Evolutionary conservation across 2,113 vertebrate species (phyloP), one percentile per base, ranked within the genome.

Genomic region (Cynoglossus semilaevis): DNA sequence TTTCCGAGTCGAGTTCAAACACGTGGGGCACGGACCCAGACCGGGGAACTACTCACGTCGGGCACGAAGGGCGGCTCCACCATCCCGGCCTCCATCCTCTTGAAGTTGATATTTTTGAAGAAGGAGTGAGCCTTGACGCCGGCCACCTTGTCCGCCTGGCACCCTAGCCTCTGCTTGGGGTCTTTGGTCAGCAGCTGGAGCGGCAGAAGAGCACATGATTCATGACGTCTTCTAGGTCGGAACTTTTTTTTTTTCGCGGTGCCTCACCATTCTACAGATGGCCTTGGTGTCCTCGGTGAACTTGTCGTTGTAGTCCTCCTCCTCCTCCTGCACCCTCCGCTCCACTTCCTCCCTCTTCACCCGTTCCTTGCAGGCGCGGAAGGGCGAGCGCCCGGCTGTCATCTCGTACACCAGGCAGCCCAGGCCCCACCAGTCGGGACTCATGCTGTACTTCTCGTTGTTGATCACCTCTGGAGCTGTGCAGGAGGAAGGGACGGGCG

Each of bases 361-460:
- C 9, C 92, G 85, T 45, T 95, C 94, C 76, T 94, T 94, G 54
- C 93, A 91, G 34, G 91, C 91, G 0, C 93, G 92, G 72, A 95
- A 95, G 0, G 94, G 93, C 0, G 93, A 94, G 68, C 91, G 91
- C 2, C 94, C 94, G 3, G 86, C 89, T 0, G 91, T 93, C 94
- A 94, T 95, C 88, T 95, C 94, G 1, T 93, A 95, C 57, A 95
- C 38, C 40, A 95, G 92, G 53, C 93, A 94, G 54, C 93, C 94
- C 76, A 95, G 85, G 0, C 94, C 94, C 94, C 94, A 94, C 92
- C 93, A 94, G 66, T 95, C 94, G 0, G 92, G 93, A 58, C 93
- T 92, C 90, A 95, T 92, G 42, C 73, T 46, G 45, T 95, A 95
- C 43, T 90, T 90, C 72, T 95, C 92, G 2, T 95, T 94, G 79